A percentile compares a stretch with the other conserved stretches of the same genome.
These are phyloP conservation scores for Gila robusta DNA, from an alignment of 2,797 vertebrate genomes.

Conservation along the genomic window DNA sequence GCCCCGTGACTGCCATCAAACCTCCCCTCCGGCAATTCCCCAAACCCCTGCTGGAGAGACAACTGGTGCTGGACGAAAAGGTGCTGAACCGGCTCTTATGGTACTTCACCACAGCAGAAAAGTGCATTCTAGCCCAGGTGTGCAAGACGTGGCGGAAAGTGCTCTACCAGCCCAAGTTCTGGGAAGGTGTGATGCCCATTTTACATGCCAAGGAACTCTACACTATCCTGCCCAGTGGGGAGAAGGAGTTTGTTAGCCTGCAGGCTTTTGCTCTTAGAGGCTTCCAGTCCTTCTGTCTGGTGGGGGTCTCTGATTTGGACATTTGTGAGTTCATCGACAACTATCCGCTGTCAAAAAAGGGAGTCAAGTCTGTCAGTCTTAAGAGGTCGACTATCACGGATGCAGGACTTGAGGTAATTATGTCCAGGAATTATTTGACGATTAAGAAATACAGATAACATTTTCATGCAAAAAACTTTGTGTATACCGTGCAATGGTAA, in stretches of 20 bases:
- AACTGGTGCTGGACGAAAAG: slow-evolving; percentile 94
- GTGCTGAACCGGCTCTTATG: slow-evolving; percentile 94
- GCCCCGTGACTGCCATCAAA: slow-evolving; percentile 77
- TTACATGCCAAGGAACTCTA: slow-evolving; percentile 98
- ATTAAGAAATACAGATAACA: not conserved
- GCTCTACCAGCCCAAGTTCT: slow-evolving; percentile 97
- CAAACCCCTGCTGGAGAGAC: slow-evolving; percentile 81
- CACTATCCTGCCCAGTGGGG: slow-evolving; percentile 86
- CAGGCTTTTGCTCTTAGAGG: slow-evolving; percentile 94
- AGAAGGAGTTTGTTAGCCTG: slow-evolving; percentile 97
- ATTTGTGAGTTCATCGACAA: slow-evolving; percentile 99
- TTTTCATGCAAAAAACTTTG: not conserved
- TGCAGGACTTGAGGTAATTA: slow-evolving; percentile 93
- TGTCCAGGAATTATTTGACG: not conserved
- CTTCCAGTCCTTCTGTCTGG: slow-evolving; percentile 97
- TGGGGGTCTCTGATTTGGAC: slow-evolving; percentile 97
- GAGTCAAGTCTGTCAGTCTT: slow-evolving; percentile 96
- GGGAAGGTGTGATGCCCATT: slow-evolving; percentile 94
- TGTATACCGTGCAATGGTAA: not conserved
- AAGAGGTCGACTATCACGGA: slow-evolving; percentile 99
- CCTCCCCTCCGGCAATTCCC: slow-evolving; percentile 79
- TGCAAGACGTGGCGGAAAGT: slow-evolving; percentile 97
- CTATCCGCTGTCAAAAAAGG: slow-evolving; percentile 98
- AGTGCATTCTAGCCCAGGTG: slow-evolving; percentile 94
- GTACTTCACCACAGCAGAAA: slow-evolving; percentile 97